Evolutionary conservation across 2,888 invertebrate genomes (phyloP).

Genomic region (Petrolisthes manimaculis): DNA sequence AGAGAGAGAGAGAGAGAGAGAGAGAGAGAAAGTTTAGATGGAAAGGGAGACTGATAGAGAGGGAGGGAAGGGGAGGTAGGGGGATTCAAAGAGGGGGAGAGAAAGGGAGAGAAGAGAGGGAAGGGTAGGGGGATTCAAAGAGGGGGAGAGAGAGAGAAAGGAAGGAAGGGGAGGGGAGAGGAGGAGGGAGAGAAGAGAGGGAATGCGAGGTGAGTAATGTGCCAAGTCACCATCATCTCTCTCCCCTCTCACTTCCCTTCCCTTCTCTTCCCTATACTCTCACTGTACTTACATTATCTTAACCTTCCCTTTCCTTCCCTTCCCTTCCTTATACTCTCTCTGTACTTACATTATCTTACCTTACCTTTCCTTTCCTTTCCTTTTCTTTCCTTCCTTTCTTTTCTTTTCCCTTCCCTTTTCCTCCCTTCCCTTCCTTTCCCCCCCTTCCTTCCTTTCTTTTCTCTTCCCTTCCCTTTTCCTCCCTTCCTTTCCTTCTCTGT

Average conservation of each 20-base stretch:
- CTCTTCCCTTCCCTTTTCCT: constrained; percentile 18
- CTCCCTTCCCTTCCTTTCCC: background rate
- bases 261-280: too few relatives aligned
- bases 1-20: constrained; percentile 10
- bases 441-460: constrained; percentile 19
- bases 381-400: constrained; percentile 18
- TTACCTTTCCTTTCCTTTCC: background rate
- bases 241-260: too few relatives aligned
- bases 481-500: background rate
- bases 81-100: too few relatives aligned
- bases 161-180: too few relatives aligned
- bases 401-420: background rate
- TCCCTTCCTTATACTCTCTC: background rate
- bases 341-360: background rate
- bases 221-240: too few relatives aligned
- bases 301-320: background rate
- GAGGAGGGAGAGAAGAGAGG: too few relatives aligned
- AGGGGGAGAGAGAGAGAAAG: too few relatives aligned
- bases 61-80: background rate
- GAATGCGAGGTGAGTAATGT: too few relatives aligned
- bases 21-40: constrained; percentile 12
- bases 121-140: too few relatives aligned
- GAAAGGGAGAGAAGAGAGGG: too few relatives aligned
- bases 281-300: background rate
- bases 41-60: background rate